These are phyloP conservation scores for Cepaea nemoralis DNA, from an alignment of 1,140 invertebrate species.

Conservation along the genomic window DNA sequence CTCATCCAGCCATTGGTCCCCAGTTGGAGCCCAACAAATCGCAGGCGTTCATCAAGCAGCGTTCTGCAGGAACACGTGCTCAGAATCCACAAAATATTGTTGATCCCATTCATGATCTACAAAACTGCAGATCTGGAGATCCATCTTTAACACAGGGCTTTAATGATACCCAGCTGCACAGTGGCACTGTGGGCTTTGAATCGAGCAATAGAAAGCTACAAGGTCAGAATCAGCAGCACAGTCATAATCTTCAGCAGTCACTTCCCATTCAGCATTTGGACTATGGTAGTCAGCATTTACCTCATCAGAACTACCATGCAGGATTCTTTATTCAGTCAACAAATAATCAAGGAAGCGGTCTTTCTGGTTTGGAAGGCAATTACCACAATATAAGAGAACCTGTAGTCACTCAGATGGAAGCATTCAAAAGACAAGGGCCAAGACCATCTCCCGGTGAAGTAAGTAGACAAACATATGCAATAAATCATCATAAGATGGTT, in stretches of 20 bases:
- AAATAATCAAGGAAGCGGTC: background rate
- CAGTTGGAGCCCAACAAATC: background rate
- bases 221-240: background rate
- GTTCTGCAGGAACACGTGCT: background rate
- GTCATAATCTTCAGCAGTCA: background rate
- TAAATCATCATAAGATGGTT: background rate
- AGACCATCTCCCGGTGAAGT: slow-evolving; percentile 26
- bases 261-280: background rate
- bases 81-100: background rate
- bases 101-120: background rate
- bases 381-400: slow-evolving; percentile 14
- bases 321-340: background rate
- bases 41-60: background rate
- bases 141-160: background rate
- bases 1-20: too few species aligned
- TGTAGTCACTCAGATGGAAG: slow-evolving; percentile 23
- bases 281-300: background rate
- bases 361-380: slow-evolving; percentile 4
- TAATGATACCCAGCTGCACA: background rate
- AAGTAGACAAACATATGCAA: background rate
- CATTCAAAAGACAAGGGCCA: slow-evolving; percentile 12
- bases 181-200: background rate
- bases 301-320: background rate
- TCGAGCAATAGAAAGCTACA: background rate
- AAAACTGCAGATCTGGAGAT: background rate